A percentile compares a stretch with the other conserved stretches of the same genome.
phyloP scores from a whole-genome alignment of 1,140 invertebrate genomes.

The Drosophila simulans region DNA sequence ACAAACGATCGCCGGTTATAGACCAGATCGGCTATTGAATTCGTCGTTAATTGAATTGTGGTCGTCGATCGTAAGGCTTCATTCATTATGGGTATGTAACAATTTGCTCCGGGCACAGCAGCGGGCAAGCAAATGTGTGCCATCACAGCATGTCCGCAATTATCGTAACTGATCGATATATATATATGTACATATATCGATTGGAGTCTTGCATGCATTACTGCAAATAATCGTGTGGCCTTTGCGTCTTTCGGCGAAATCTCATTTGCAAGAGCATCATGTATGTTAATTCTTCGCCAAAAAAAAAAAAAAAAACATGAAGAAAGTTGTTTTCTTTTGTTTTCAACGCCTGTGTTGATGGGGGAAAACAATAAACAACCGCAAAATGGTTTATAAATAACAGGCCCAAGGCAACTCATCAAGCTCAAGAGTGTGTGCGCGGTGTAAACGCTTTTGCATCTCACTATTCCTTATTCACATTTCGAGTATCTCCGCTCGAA shows the following conservation, averaged over 20 bases:
- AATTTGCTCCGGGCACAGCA: constrained; percentile 13
- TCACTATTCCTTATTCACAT: constrained; percentile 18
- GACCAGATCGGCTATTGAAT: constrained; percentile 28
- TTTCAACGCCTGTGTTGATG: constrained; percentile 1
- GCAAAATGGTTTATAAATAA: constrained; percentile 54
- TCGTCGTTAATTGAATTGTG: constrained; percentile 49
- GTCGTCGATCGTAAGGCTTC: constrained; percentile 36
- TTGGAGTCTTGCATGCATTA: constrained; percentile 3
- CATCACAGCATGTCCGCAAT: constrained; percentile 26
- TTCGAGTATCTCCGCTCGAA: constrained; percentile 16
- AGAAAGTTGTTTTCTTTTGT: constrained; percentile 53
- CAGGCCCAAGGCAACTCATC: constrained; percentile 29
- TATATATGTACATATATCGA: constrained; percentile 10
- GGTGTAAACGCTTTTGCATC: constrained; percentile 42
- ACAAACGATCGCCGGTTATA: constrained; percentile 43
- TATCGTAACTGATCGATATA: constrained; percentile 24
- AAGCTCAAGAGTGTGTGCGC: constrained; percentile 18
- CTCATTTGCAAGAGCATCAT: constrained; percentile 15
- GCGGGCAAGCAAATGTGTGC: constrained; percentile 3
- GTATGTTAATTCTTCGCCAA: constrained; percentile 38
- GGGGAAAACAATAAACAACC: constrained; percentile 32
- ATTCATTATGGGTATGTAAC: constrained; percentile 36
- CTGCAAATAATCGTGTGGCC: not conserved
- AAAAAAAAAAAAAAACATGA: constrained; percentile 12
- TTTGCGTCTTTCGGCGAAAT: constrained; percentile 1